Conservation (phyloP, 2,888 invertebrate species). For the Drosophila dives region DNA sequence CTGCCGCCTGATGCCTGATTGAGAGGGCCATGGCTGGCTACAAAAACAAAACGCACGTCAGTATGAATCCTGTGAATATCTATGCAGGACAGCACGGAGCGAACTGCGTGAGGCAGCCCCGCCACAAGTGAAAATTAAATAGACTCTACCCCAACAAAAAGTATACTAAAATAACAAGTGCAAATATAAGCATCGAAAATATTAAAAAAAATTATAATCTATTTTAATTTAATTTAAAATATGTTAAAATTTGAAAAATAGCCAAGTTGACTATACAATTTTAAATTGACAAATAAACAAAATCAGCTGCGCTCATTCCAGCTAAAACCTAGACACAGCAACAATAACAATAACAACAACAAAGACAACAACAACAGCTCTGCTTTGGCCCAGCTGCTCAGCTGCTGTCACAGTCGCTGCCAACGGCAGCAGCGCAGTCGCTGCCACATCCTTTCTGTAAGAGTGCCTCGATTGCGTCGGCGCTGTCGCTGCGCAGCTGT, state of each 20-base stretch:
- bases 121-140: constrained; percentile 40
- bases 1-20: constrained; percentile 26
- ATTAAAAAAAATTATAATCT: not conserved
- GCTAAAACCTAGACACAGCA: constrained; percentile 13
- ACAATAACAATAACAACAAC: constrained; percentile 5
- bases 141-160: not conserved
- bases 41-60: constrained; percentile 81
- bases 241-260: constrained; percentile 2
- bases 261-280: not conserved
- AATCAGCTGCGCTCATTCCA: constrained; percentile 58
- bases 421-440: constrained; percentile 24
- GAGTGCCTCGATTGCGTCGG: constrained; percentile 28
- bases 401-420: constrained; percentile 22
- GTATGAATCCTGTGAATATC: constrained; percentile 82
- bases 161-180: not conserved
- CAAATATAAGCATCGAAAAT: not conserved
- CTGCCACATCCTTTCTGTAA: constrained; percentile 16
- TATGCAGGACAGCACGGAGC: constrained; percentile 80
- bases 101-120: constrained; percentile 24
- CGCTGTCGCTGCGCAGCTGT: constrained; percentile 59
- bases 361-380: constrained; percentile 13
- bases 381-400: constrained; percentile 37
- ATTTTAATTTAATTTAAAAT: not conserved
- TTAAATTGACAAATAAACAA: constrained; percentile 20
- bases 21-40: constrained; percentile 67